Base-by-base conservation (phyloP, 2,888 invertebrate species). In the Drosophila aldrichi region DNA sequence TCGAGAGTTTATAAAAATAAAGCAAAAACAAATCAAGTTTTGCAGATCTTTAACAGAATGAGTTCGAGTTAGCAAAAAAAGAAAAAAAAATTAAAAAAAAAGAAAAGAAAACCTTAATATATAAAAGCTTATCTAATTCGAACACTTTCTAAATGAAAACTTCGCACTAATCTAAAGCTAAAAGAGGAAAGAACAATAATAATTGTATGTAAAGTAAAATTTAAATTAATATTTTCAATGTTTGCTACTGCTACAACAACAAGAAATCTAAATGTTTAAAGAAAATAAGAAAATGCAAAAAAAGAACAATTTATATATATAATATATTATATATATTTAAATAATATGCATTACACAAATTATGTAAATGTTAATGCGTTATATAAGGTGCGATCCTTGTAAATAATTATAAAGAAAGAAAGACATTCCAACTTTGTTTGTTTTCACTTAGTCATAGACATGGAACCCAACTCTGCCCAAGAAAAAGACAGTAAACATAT, bases 351-450 rank as follows among this genome's bases (percentile, higher is more conserved):
- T 88, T 73, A 72, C 68, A 68, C 63, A 79, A 81, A 62, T 57
- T 73, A 84, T 77, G 82, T 79, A 88, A 85, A 79, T 88, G 85
- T 84, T 80, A 78, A 69, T 74, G 85, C 80, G 84, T 87, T 89
- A 82, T 80, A 87, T 86, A 90, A 90, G 90, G 88, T 85, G 87
- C 83, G 89, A 92, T 91, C 91, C 91, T 91, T 92, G 92, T 92
- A 92, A 92, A 92, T 92, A 92, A 92, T 92, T 91, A 91, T 91
- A 91, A 85, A 88, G 90, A 91, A 91, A 87, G 81, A 91, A 92
- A 92, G 91, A 92, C 92, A 92, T 92, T 92, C 92, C 92, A 91
- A 92, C 80, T 74, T 86, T 88, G 89, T 92, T 91, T 91, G 90
- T 89, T 87, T 70, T 82, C 70, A 77, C 77, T 82, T 83, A n/a